Evolutionary conservation across 2,888 invertebrate species (phyloP).

Genomic region (Drosophila planitibia): DNA sequence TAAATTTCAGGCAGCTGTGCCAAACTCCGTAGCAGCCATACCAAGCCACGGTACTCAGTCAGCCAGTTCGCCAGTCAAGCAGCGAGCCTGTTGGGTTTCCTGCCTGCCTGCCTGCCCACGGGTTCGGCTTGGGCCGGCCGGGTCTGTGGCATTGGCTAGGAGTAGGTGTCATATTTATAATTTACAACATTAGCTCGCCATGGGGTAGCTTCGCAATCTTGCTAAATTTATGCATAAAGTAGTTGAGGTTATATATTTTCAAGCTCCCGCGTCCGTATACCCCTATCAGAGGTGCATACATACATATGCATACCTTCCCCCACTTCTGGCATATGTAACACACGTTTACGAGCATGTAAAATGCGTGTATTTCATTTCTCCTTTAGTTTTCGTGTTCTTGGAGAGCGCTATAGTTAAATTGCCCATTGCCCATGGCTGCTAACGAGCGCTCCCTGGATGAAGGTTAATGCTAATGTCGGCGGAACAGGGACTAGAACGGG

Average conservation of each 20-base stretch:
- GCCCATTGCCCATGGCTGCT: slow-evolving; percentile 64
- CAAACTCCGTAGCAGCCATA: slow-evolving; percentile 26
- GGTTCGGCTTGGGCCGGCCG: slow-evolving; percentile 41
- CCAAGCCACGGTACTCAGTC: slow-evolving; percentile 24
- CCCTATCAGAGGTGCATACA: slow-evolving; percentile 8
- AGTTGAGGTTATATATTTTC: slow-evolving; percentile 77
- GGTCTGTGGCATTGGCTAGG: slow-evolving; percentile 52
- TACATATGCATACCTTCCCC: not conserved
- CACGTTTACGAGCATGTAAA: slow-evolving; percentile 80
- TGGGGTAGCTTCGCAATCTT: slow-evolving; percentile 82
- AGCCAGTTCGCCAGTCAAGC: slow-evolving; percentile 23
- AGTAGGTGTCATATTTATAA: slow-evolving; percentile 84
- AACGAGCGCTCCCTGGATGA: slow-evolving; percentile 63
- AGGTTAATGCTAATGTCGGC: slow-evolving; percentile 59
- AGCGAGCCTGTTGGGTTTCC: slow-evolving; percentile 28
- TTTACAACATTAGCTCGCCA: slow-evolving; percentile 83
- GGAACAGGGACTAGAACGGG: slow-evolving; percentile 7
- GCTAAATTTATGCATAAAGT: slow-evolving; percentile 79
- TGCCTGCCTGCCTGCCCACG: slow-evolving; percentile 61
- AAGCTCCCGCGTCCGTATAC: slow-evolving; percentile 25
- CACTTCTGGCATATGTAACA: slow-evolving; percentile 66
- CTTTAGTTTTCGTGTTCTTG: slow-evolving; percentile 58
- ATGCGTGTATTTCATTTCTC: slow-evolving; percentile 78
- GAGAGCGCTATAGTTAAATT: slow-evolving; percentile 58
- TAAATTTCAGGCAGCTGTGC: slow-evolving; percentile 71